A percentile compares a stretch with the other conserved stretches of the same genome.
Conservation (phyloP, 2,888 invertebrate genomes). For the Tipula helvola region DNA sequence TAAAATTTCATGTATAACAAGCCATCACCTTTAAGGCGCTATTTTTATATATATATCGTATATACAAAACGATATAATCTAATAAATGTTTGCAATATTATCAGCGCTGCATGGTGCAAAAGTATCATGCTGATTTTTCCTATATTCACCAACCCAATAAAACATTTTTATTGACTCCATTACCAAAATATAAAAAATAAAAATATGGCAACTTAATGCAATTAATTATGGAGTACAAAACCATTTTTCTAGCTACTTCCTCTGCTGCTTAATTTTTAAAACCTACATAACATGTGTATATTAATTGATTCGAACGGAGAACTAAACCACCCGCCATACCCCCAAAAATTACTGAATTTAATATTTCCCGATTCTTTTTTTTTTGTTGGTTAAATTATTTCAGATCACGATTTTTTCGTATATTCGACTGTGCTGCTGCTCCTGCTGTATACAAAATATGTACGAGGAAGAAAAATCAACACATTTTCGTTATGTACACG, state of each 20-base stretch:
- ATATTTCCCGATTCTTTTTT: background rate
- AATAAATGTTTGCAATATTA: background rate
- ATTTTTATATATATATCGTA: background rate
- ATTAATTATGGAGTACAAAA: background rate
- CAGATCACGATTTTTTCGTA: slow-evolving; percentile 4
- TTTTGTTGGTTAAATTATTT: background rate
- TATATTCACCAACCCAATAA: background rate
- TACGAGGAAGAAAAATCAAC: background rate
- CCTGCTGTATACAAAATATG: background rate
- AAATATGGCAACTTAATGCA: background rate
- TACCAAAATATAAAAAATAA: background rate
- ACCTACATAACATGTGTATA: background rate
- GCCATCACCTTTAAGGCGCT: background rate
- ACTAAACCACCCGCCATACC: background rate
- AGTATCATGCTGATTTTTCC: background rate
- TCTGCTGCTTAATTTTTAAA: background rate
- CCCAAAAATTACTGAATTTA: background rate
- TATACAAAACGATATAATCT: background rate
- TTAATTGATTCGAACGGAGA: background rate
- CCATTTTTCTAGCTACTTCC: background rate
- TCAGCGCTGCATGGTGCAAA: background rate
- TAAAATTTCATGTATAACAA: background rate
- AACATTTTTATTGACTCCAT: background rate
- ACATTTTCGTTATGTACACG: background rate
- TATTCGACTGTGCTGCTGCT: background rate